Base-by-base conservation (phyloP, 2,797 vertebrate genomes). In the Centroberyx gerrardi region DNA sequence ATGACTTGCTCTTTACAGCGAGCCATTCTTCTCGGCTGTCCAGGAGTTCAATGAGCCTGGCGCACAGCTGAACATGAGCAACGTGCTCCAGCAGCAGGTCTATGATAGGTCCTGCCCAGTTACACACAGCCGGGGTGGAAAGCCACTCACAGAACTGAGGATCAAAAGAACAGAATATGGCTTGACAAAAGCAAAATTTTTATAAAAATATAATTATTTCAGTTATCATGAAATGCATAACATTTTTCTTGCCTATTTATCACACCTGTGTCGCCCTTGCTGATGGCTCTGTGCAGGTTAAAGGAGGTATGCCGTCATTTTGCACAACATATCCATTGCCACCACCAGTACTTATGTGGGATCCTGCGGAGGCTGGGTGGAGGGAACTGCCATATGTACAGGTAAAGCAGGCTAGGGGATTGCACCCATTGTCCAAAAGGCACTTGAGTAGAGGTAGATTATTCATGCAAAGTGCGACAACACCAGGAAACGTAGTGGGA, bases 101-200 rank as follows among this genome's bases (percentile, higher is more conserved):
- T 0, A 99, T 86, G 76, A 99, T 93, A 0, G 96, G 96, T 36
- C 96, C 97, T 0, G 97, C 97, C 94, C 95, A 95, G 74, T 95
- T 91, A 85, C 92, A 94, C 80, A 97, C 93, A 63, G 93, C 92
- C 0, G 96, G 89, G 12, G 96, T 88, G 0, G 96, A 97, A 74
- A 99, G 92, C 95, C 97, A 96, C 88, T 98, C 97, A 77, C 98
- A 99, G 90, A 99, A 99, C 98, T 99, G 88, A n/a, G 89, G 84
- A 68, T 62, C n/a, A 70, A 51, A 84, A 58, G 17, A 8, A 63
- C 10, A 61, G 52, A 59, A 10, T 17, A 46, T 27, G 28, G 46
- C 62, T 51, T 22, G 9, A 63, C 8, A 49, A 55, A 48, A 27
- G 17, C 27, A 2, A 4, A 0, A 66, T 75, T 33, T 3, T 42